phyloP scores from a whole-genome alignment of 2,888 invertebrate genomes.

The Trachelus tabidus region DNA sequence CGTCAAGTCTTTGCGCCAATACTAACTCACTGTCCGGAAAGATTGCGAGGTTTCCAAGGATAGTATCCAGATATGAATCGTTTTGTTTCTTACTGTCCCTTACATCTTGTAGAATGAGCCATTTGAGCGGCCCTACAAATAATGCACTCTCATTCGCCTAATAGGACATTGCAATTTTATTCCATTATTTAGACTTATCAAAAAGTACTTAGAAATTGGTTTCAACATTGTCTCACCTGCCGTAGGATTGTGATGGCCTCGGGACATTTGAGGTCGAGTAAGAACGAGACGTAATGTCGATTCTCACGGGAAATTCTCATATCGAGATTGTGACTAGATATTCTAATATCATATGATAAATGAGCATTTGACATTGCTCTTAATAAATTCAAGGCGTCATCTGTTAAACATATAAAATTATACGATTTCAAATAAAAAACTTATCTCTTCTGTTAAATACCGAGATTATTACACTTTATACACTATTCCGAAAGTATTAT shows the following conservation, averaged over 20 bases:
- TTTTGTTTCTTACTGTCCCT: background rate
- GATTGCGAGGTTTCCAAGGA: constrained; percentile 35
- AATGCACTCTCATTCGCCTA: constrained; percentile 46
- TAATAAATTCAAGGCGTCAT: constrained; percentile 35
- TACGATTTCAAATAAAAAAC: background rate
- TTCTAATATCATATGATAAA: constrained; percentile 33
- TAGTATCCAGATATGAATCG: background rate
- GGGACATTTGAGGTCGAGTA: constrained; percentile 49
- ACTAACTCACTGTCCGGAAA: constrained; percentile 55
- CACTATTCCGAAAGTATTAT: background rate
- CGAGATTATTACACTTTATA: background rate
- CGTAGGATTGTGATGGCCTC: constrained; percentile 36
- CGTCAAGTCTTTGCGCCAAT: constrained; percentile 27
- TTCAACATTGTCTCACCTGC: constrained; percentile 35
- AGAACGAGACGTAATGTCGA: constrained; percentile 36
- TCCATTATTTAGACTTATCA: constrained; percentile 23
- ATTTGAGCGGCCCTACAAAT: constrained; percentile 48
- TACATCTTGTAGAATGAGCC: constrained; percentile 48
- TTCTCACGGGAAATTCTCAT: constrained; percentile 10
- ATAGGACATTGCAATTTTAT: constrained; percentile 6
- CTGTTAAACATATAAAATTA: constrained; percentile 28
- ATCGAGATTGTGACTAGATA: constrained; percentile 25
- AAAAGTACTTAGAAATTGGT: constrained; percentile 15
- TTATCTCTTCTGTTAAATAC: background rate
- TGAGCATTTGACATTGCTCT: constrained; percentile 37